These are phyloP conservation scores for Mongoloraphidia duomilia DNA, from an alignment of 2,888 invertebrate genomes.

Conservation along the genomic window DNA sequence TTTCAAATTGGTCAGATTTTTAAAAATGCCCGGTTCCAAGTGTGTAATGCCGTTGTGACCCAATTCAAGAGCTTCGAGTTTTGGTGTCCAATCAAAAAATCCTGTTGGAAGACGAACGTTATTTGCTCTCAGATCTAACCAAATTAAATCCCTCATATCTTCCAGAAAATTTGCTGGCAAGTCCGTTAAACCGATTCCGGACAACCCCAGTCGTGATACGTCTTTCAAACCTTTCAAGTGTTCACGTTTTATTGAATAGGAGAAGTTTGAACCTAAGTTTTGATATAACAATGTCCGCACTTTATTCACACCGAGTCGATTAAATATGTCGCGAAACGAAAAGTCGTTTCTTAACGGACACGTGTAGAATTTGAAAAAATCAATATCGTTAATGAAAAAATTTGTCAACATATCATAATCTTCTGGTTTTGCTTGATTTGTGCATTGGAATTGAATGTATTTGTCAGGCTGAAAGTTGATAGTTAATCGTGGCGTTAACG, in stretches of 20 bases:
- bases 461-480: background rate
- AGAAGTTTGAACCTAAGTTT: background rate
- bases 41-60: slow-evolving; percentile 48
- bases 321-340: slow-evolving; percentile 34
- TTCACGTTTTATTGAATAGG: slow-evolving; percentile 32
- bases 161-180: slow-evolving; percentile 46
- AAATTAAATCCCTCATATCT: slow-evolving; percentile 43
- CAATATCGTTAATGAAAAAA: slow-evolving; percentile 30
- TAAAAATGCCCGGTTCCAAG: slow-evolving; percentile 45
- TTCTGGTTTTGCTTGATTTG: slow-evolving; percentile 7
- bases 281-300: slow-evolving; percentile 12
- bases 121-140: slow-evolving; percentile 48
- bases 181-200: slow-evolving; percentile 43
- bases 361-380: slow-evolving; percentile 35
- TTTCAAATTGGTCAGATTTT: slow-evolving; percentile 40
- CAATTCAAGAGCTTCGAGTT: slow-evolving; percentile 45
- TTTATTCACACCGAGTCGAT: slow-evolving; percentile 29
- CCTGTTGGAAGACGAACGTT: slow-evolving; percentile 27
- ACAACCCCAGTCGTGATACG: slow-evolving; percentile 39
- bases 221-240: slow-evolving; percentile 43
- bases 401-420: slow-evolving; percentile 35
- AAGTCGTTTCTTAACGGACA: slow-evolving; percentile 36
- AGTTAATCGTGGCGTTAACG: too few species aligned
- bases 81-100: slow-evolving; percentile 18
- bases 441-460: slow-evolving; percentile 11